These are phyloP conservation scores for Anorthoa munda DNA, from an alignment of 2,888 invertebrate species.

Conservation along the genomic window DNA sequence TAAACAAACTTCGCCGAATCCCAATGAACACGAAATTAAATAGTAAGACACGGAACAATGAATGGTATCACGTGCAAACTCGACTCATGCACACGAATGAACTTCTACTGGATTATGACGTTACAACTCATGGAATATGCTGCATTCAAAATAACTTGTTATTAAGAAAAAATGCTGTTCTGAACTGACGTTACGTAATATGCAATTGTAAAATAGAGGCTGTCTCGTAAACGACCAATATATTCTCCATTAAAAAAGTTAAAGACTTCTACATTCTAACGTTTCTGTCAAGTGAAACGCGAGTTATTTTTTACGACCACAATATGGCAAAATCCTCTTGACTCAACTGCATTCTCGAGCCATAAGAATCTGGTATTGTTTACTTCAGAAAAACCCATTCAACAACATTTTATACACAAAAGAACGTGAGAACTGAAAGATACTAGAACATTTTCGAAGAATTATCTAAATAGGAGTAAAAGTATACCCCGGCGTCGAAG, in stretches of 20 bases:
- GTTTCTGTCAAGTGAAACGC: conserved; percentile 1
- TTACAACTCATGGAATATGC: conserved; percentile 24
- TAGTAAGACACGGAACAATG: conserved; percentile 32
- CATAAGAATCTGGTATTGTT: conserved; percentile 32
- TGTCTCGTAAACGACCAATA: not conserved
- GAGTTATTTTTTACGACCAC: conserved; percentile 7
- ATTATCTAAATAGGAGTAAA: conserved; percentile 24
- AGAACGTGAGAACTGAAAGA: not conserved
- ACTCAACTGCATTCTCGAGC: not conserved
- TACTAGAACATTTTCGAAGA: conserved; percentile 11
- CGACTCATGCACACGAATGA: conserved; percentile 30
- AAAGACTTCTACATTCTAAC: conserved; percentile 1
- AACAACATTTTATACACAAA: conserved; percentile 17
- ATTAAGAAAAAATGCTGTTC: conserved; percentile 1
- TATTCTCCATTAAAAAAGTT: not conserved
- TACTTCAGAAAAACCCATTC: conserved; percentile 32
- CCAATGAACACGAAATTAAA: conserved; percentile 28
- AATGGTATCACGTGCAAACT: conserved; percentile 40
- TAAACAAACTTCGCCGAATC: conserved; percentile 22
- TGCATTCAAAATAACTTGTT: conserved; percentile 3
- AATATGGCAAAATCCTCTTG: conserved; percentile 3
- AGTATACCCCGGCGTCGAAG: conserved; percentile 4
- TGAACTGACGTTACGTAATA: not conserved
- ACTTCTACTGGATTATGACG: conserved; percentile 26
- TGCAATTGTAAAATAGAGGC: not conserved